Base-by-base conservation (phyloP, 2,113 vertebrate species). In the Hippocampus guttulatus region DNA sequence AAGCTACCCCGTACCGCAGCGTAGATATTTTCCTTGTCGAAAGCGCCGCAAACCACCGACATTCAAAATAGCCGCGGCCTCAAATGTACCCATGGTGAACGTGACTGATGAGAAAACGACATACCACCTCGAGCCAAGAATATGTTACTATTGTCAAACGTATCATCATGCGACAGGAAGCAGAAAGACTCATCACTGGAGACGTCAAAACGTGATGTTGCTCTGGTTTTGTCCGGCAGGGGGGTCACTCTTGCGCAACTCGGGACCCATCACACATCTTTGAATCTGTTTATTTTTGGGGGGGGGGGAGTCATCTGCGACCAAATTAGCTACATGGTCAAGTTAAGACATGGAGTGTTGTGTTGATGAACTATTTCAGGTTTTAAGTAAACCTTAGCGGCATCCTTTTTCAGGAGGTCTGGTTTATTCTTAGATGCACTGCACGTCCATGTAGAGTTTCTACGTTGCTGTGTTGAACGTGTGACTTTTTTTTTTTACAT, bases 1-100 rank as follows among this genome's bases (percentile, higher is more conserved):
- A 88, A 88, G 87, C 81, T 81, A 68, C 82, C 82, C 71, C 70
- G 67, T 54, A 84, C 83, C 87, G 78, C 89, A 88, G 81, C 84
- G 84, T 87, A 87, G 89, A 88, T 85, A 88, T 89, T 90, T 38
- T 90, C 78, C 86, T 86, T 86, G 85, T 87, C 81, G 78, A 88
- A 80, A 72, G 49, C 69, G 49, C 85, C 85, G 45, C 88, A 89
- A 90, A 90, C 90, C 89, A 88, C 88, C 47, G 20, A 54, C 49
- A 15, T 87, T 78, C 82, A 83, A 87, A 90, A 88, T 77, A 81
- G 79, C 60, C 67, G 63, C 64, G 33, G 80, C 76, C 79, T 86
- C 78, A 80, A 71, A 65, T 67, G 75, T 73, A 82, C 79, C 80
- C 77, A 79, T 81, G 68, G 77, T 61, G 55, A 87, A 86, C 54